Percentiles rank a stretch among this genome's conserved stretches.
Conservation (phyloP, 1,140 invertebrate species). For the Cephus cinctus region DNA sequence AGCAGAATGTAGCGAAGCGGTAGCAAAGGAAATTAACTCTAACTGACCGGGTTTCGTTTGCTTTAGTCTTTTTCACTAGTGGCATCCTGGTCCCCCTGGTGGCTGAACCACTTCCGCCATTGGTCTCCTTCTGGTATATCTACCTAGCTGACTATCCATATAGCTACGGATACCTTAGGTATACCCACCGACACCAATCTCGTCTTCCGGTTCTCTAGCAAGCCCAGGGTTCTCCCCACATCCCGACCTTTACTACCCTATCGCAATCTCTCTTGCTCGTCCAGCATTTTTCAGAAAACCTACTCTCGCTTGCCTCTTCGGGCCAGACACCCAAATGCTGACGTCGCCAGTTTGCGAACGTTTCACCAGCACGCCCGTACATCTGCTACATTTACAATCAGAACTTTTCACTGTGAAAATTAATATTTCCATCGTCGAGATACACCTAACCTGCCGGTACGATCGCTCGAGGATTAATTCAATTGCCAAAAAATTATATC, state of each 20-base stretch:
- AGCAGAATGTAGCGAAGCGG: constrained; percentile 10
- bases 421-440: constrained; percentile 21
- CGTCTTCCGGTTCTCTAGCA: too few relatives aligned
- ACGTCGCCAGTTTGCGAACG: constrained; percentile 23
- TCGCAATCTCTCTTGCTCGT: constrained; percentile 32
- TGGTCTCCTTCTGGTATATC: too few relatives aligned
- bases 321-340: constrained; percentile 35
- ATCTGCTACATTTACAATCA: constrained; percentile 39
- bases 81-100: too few relatives aligned
- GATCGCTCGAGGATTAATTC: not conserved
- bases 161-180: too few relatives aligned
- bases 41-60: constrained; percentile 25
- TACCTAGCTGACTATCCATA: too few relatives aligned
- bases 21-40: constrained; percentile 29
- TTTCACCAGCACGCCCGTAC: constrained; percentile 14
- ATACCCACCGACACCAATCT: too few relatives aligned
- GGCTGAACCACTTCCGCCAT: too few relatives aligned
- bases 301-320: constrained; percentile 25
- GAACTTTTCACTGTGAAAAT: constrained; percentile 30
- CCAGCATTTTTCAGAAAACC: constrained; percentile 38
- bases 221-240: too few relatives aligned
- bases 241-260: constrained; percentile 18
- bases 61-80: too few relatives aligned
- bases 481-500: not conserved
- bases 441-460: constrained; percentile 20